A percentile compares a stretch with the other conserved stretches of the same genome.
Evolutionary conservation across 2,888 invertebrate species (phyloP).

Genomic region (Lithophane leautieri): DNA sequence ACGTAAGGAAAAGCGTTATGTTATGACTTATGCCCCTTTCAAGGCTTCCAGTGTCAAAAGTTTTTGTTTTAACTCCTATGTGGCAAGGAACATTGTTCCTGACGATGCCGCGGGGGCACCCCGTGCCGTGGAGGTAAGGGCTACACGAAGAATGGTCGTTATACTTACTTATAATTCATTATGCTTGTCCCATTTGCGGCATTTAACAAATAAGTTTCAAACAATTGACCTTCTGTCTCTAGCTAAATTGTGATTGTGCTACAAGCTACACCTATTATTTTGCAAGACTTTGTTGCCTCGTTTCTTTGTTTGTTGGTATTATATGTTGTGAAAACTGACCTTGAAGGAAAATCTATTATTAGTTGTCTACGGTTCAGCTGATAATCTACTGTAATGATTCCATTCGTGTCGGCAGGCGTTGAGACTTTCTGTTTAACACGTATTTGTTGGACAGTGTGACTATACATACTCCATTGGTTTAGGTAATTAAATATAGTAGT

Average conservation of each 20-base stretch:
- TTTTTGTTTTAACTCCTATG: too few species aligned
- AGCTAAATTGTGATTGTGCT: background rate
- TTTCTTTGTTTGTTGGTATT: conserved; percentile 1
- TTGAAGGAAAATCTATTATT: conserved; percentile 41
- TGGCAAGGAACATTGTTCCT: background rate
- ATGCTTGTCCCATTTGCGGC: background rate
- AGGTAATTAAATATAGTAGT: too few species aligned
- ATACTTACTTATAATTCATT: too few species aligned
- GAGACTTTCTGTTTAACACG: conserved; percentile 27
- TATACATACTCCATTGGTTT: too few species aligned
- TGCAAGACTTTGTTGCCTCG: conserved; percentile 21
- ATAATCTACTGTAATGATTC: conserved; percentile 1
- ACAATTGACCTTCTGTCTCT: conserved; percentile 3
- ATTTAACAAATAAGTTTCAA: too few species aligned
- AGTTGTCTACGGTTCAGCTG: conserved; percentile 24
- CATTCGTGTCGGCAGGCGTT: conserved; percentile 5
- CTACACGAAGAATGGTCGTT: background rate
- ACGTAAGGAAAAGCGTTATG: background rate
- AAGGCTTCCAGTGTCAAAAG: too few species aligned
- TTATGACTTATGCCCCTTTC: too few species aligned
- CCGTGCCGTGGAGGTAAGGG: background rate
- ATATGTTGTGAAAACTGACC: conserved; percentile 51
- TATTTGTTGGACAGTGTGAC: conserved; percentile 15
- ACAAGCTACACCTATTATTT: conserved; percentile 15
- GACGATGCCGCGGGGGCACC: too few species aligned